Base-by-base conservation (phyloP, 2,888 invertebrate species). In the Eledona agricola region DNA sequence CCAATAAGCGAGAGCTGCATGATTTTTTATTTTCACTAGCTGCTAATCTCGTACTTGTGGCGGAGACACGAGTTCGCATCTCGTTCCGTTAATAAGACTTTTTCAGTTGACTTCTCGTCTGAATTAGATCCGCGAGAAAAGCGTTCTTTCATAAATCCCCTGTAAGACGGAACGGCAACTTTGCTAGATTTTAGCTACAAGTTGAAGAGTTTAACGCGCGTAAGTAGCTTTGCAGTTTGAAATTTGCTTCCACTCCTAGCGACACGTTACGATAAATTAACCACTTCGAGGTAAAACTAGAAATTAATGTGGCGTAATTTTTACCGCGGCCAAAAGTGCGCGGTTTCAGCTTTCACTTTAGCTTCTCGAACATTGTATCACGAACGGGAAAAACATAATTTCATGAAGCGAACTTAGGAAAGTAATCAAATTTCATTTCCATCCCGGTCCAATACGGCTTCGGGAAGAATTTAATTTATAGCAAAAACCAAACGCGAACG, bases 401-500 rank as follows among this genome's bases (percentile, higher is more conserved):
- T 40, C 4, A 26, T 17, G 23, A 17, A 40, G 19, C 26, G 38
- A 37, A 37, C 12, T 20, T 23, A 37, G 19, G 12, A 38, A 38
- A 17, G 26, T 28, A 40, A 40, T 40, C 26, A 40, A 40, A 26
- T 40, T 28, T 40, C 11, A 15, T 28, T 17, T 38, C 19, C 19
- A 40, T 17, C 17, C 28, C 28, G 28, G 17, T 19, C 11, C 28
- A 7, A 40, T 40, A 40, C 19, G 6, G 28, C 17, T 28, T 16
- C 17, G 10, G 15, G 5, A 34, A 40, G 40, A 40, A 40, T 40
- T 40, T 40, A 26, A 40, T 40, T 40, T 40, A 28, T 40, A 4
- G 15, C 25, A 38, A 38, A 13, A 32, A 16, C 26, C 17, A 38
- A 26, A 38, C 17, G 17, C 7, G 15, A 37, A 38, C 16, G 26